Conservation (phyloP, 64 coral and sea anemone species). For the Actinia tenebrosa region DNA sequence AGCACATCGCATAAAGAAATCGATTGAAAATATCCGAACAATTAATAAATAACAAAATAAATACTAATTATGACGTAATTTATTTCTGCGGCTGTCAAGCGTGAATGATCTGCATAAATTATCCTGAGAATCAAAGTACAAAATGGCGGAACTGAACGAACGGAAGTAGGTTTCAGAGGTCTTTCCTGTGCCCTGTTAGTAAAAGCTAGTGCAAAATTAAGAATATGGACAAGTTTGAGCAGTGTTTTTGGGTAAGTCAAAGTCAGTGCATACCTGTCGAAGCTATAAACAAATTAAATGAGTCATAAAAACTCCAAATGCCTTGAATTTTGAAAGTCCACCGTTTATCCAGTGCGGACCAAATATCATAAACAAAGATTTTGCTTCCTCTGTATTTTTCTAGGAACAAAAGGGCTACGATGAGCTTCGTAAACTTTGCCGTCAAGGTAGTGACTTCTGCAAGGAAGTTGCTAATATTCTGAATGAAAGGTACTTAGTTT, state of each 20-base stretch:
- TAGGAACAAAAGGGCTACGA: conserved; percentile 96
- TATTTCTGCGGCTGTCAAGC: neutral
- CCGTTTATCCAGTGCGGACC: neutral
- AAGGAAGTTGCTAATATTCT: conserved; percentile 74
- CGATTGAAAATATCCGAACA: neutral
- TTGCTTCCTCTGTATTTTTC: neutral
- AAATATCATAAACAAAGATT: neutral
- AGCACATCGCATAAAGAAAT: too few relatives aligned
- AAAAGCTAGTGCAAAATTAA: neutral
- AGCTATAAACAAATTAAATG: too few relatives aligned
- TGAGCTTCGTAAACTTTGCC: conserved; percentile 88
- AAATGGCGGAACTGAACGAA: neutral
- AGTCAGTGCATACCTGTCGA: neutral
- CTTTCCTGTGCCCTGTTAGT: neutral
- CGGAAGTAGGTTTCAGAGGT: neutral
- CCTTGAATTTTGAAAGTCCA: neutral
- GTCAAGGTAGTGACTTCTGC: conserved; percentile 92
- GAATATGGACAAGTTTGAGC: conserved; percentile 51
- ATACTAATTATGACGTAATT: conserved; percentile 18
- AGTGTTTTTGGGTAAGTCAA: conserved; percentile 53
- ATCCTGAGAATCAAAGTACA: neutral
- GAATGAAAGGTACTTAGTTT: conserved; percentile 62
- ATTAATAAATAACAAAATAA: neutral
- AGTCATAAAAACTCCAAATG: too few relatives aligned
- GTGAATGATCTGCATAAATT: conserved; percentile 7